Percentiles rank a stretch among this genome's conserved stretches.
Conservation (phyloP, 2,888 invertebrate species). For the Smittia sp. region DNA sequence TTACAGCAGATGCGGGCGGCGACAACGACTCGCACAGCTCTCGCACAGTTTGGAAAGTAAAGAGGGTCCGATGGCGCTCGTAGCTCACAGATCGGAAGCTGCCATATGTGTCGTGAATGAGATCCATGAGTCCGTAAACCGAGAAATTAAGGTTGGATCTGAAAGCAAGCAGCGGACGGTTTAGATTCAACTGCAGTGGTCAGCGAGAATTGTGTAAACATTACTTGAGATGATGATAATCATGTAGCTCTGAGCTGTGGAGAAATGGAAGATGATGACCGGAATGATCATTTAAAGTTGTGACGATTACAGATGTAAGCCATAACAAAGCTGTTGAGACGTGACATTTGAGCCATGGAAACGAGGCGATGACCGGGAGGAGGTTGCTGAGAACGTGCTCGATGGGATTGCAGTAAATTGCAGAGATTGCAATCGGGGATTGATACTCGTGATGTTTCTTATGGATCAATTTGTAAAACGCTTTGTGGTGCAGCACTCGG, state of each 20-base stretch:
- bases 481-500: slow-evolving; percentile 32
- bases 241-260: slow-evolving; percentile 32
- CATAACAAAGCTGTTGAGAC: slow-evolving; percentile 10
- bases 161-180: background rate
- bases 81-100: background rate
- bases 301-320: slow-evolving; percentile 22
- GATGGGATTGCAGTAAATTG: slow-evolving; percentile 36
- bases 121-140: slow-evolving; percentile 36
- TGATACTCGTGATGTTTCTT: slow-evolving; percentile 41
- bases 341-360: slow-evolving; percentile 1
- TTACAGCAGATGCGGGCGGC: too few relatives aligned
- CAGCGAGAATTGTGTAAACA: background rate
- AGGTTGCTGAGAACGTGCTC: slow-evolving; percentile 41
- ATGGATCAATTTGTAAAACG: slow-evolving; percentile 35
- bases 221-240: slow-evolving; percentile 40
- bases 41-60: background rate
- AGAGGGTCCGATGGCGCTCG: background rate
- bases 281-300: slow-evolving; percentile 38
- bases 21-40: background rate
- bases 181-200: background rate
- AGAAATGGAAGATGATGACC: slow-evolving; percentile 39
- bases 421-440: slow-evolving; percentile 33
- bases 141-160: slow-evolving; percentile 34
- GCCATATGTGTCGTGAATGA: slow-evolving; percentile 24
- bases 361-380: slow-evolving; percentile 22